Evolutionary conservation across 2,113 vertebrate species (phyloP), one percentile per base, ranked within the genome.

Genomic region (Kryptolebias marmoratus): DNA sequence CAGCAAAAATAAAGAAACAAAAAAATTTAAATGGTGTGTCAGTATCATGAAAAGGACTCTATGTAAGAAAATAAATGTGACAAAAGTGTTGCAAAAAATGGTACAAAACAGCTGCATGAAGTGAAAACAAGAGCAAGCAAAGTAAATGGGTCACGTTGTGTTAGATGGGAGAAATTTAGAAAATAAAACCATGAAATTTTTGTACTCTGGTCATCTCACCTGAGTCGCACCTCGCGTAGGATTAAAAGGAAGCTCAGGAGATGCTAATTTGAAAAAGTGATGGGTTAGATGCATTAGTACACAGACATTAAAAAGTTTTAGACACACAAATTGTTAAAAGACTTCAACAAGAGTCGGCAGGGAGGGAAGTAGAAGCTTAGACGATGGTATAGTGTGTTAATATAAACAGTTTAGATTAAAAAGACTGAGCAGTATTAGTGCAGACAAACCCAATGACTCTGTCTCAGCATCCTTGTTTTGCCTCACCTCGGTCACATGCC

Each of bases 401-500:
- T n/a, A 81, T 30, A 82, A 65, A 47, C 22, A 47, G 32, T 47
- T 49, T 45, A 13, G 10, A 71, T 60, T 56, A 1, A 64, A 62
- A 68, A 63, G 48, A 18, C 39, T 28, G 1, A 52, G 27, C 1
- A 7, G 9, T 4, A 28, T 53, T 44, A 57, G 28, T 42, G 8
- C 39, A 5, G 22, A 42, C 39, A 42, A 42, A 42, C 39, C 5
- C 39, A 10, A 12, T 13, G 5, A 16, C 2, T 14, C 4, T 1
- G 32, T 11, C 14, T 2, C 18, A 36, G 13, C n/a, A 18, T 48
- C 16, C 5, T 0, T 11, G 11, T 60, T 50, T 44, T 14, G 22
- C 4, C 87, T 95, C 91, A 99, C 98, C 98, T 95, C 94, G 94
- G 78, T 98, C 96, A 32, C 98, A 99, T 68, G 91, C 93, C 80